phyloP scores from a whole-genome alignment of 2,113 vertebrate genomes.

The Zosterops japonicus region DNA sequence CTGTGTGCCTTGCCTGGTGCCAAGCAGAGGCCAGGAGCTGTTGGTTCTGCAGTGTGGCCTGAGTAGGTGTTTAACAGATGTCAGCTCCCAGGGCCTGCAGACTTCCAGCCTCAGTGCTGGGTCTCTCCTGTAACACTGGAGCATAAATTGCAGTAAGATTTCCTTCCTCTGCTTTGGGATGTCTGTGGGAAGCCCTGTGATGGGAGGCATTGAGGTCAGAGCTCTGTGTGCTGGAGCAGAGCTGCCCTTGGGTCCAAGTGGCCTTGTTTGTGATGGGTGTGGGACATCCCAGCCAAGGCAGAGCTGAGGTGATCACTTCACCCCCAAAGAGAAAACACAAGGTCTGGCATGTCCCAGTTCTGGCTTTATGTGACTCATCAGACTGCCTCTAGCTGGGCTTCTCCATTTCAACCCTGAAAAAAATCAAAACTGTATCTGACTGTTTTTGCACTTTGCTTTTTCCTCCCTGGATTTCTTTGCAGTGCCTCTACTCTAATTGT shows the following conservation, averaged over 20 bases:
- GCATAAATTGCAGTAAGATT: not conserved
- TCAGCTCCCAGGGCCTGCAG: not conserved
- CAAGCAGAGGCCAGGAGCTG: not conserved
- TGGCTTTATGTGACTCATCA: not conserved
- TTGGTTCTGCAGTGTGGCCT: not conserved
- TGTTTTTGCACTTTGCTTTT: not conserved
- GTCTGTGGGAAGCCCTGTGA: not conserved
- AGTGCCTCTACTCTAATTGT: not conserved
- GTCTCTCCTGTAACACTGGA: not conserved
- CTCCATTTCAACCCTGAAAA: not conserved
- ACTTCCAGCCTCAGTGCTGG: not conserved
- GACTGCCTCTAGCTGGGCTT: not conserved
- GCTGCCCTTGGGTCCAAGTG: not conserved
- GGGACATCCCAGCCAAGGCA: not conserved
- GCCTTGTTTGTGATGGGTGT: fast-evolving
- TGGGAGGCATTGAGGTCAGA: not conserved
- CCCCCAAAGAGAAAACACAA: not conserved
- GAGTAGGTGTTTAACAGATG: not conserved
- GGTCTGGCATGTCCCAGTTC: not conserved
- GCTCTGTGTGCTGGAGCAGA: not conserved
- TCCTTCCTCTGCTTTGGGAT: not conserved
- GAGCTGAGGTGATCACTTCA: not conserved
- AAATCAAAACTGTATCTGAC: not conserved
- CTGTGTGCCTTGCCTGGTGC: not conserved
- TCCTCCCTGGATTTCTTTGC: not conserved